Percentiles rank a stretch among this genome's conserved stretches.
Conservation (phyloP, 2,113 vertebrate species). For the Mobula hypostoma region DNA sequence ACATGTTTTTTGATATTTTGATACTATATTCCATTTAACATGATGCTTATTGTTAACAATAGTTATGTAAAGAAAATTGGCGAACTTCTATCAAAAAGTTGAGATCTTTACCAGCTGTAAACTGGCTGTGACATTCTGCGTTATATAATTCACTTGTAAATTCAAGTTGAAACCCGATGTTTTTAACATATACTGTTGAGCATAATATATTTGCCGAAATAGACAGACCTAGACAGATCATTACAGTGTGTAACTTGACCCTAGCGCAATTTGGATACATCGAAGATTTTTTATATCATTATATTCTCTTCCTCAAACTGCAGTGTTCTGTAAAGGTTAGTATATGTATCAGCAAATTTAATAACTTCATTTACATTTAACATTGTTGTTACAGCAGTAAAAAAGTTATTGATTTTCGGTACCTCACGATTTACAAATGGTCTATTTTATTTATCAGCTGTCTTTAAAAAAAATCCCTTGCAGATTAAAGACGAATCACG, state of each 20-base stretch:
- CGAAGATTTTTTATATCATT: no score
- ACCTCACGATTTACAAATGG: not conserved
- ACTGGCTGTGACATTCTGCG: not conserved
- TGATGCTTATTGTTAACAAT: not conserved
- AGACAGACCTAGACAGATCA: no score
- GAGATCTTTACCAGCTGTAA: not conserved
- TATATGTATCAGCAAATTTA: not conserved
- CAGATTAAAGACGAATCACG: not conserved
- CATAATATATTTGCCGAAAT: not conserved
- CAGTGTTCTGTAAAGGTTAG: not conserved
- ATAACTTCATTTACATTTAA: not conserved
- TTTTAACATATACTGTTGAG: not conserved
- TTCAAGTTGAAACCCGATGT: not conserved
- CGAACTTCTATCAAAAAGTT: not conserved
- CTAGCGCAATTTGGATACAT: no score
- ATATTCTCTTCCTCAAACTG: not conserved
- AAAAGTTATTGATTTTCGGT: not conserved
- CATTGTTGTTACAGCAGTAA: not conserved
- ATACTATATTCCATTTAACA: not conserved
- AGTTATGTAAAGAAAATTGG: not conserved
- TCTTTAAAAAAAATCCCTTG: not conserved
- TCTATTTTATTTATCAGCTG: not conserved
- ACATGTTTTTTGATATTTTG: not conserved
- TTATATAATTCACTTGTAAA: not conserved
- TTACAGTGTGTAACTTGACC: no score